Evolutionary conservation across 2,113 vertebrate species (phyloP), one percentile per base, ranked within the genome.

Genomic region (Phalacrocorax carbo): DNA sequence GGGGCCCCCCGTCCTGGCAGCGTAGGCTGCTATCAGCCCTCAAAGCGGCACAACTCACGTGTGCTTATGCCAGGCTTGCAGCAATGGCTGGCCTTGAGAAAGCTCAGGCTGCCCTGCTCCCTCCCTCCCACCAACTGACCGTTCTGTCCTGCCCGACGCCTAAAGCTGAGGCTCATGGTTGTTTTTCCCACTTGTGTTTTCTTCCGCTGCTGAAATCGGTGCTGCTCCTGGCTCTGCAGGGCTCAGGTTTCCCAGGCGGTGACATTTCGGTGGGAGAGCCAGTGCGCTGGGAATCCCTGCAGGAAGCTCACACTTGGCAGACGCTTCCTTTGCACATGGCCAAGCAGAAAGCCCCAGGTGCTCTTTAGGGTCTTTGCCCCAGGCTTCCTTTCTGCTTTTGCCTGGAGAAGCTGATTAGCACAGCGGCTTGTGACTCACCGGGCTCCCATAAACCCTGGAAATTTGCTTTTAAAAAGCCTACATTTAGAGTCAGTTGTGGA

Each of bases 101-200:
- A 13, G 26, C 62, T 16, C 58, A 11, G 65, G 32, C 51, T 34
- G 20, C 54, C 36, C 44, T 14, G 5, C 61, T 44, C 13, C 0
- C 66, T n/a, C 15, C 40, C 36, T 82, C 49, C 44, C 11, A 3
- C 57, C 46, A 5, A 0, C 9, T 0, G 0, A 42, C 13, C 1
- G 1, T 34, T n/a, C 49, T 5, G 4, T 44, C 57, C 76, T 65
- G 57, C 58, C 61, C 1, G 7, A 16, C 4, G 4, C 36, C 48
- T 76, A 72, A 12, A 32, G 17, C 62, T 13, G 23, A 65, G 77
- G n/a, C 30, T 51, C 11, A 0, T 7, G 42, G 23, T 22, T 46
- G 9, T 49, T 91, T 62, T 44, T 55, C 49, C 70, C 23, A 9
- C 40, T 27, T 42, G 38, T 55, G 46, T 72, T 92, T 88, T 26